A percentile compares a stretch with the other conserved stretches of the same genome.
Conservation (phyloP, 1,140 invertebrate genomes). For the Anagrus nilaparvatae region DNA sequence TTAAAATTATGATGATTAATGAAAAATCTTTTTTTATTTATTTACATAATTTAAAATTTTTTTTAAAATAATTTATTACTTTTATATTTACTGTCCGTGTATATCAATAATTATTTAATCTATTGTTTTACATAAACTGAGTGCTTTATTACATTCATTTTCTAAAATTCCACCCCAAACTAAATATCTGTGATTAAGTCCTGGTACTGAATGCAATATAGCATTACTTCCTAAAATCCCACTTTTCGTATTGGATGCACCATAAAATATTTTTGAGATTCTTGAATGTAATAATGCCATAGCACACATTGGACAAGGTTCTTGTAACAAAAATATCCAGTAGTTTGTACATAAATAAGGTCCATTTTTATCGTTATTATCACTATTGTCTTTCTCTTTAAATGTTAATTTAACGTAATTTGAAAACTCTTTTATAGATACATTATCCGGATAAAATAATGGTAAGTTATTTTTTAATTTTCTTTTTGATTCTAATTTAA, state of each 20-base stretch:
- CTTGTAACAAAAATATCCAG: slow-evolving; percentile 70
- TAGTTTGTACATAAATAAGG: slow-evolving; percentile 86
- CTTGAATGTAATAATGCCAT: slow-evolving; percentile 90
- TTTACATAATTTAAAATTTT: too few species aligned
- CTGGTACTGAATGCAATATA: slow-evolving; percentile 65
- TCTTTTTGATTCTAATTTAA: slow-evolving; percentile 24
- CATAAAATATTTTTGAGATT: slow-evolving; percentile 72
- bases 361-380: slow-evolving; percentile 34
- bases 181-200: slow-evolving; percentile 86
- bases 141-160: slow-evolving; percentile 21
- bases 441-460: slow-evolving; percentile 26
- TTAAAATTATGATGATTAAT: too few species aligned
- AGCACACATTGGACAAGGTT: slow-evolving; percentile 88
- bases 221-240: slow-evolving; percentile 63
- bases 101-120: too few species aligned
- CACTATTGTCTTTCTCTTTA: slow-evolving; percentile 13
- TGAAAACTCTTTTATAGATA: slow-evolving; percentile 16
- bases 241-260: slow-evolving; percentile 39
- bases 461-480: slow-evolving; percentile 21
- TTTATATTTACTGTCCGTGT: too few species aligned
- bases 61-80: too few species aligned
- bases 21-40: too few species aligned
- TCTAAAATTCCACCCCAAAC: slow-evolving; percentile 50
- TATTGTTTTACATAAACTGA: slow-evolving; percentile 2
- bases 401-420: slow-evolving; percentile 9